Percentiles rank a stretch among this genome's conserved stretches.
phyloP scores from a whole-genome alignment of 2,888 invertebrate species.

The Nephrotoma guestfalica region DNA sequence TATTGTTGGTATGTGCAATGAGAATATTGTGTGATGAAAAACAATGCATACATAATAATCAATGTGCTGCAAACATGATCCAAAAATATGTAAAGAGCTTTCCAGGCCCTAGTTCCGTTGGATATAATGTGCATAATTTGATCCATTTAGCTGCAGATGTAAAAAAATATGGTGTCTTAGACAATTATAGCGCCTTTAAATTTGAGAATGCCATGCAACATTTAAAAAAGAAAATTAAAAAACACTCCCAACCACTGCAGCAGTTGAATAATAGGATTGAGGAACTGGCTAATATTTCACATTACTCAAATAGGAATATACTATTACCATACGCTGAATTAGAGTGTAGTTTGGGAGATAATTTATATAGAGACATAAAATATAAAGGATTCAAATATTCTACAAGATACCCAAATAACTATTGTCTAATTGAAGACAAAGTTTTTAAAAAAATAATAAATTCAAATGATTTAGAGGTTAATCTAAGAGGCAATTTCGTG shows the following conservation, averaged over 20 bases:
- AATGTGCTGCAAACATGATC: neutral
- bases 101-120: neutral
- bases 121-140: constrained; percentile 7
- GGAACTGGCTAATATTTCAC: neutral
- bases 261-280: neutral
- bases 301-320: neutral
- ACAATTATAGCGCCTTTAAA: constrained; percentile 2
- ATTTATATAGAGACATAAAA: neutral
- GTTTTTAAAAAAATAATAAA: neutral
- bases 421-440: neutral
- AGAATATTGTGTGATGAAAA: neutral
- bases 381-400: neutral
- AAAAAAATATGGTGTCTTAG: constrained; percentile 4
- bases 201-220: constrained; percentile 1
- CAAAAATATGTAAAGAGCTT: neutral
- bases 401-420: neutral
- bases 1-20: neutral
- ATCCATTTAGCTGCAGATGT: constrained; percentile 4
- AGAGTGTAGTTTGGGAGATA: neutral
- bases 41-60: neutral
- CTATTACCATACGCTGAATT: neutral
- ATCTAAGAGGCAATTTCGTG: neutral
- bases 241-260: neutral
- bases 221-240: neutral
- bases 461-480: neutral